Base-by-base conservation (phyloP, 2,888 invertebrate genomes). In the Dryobotodes eremita region DNA sequence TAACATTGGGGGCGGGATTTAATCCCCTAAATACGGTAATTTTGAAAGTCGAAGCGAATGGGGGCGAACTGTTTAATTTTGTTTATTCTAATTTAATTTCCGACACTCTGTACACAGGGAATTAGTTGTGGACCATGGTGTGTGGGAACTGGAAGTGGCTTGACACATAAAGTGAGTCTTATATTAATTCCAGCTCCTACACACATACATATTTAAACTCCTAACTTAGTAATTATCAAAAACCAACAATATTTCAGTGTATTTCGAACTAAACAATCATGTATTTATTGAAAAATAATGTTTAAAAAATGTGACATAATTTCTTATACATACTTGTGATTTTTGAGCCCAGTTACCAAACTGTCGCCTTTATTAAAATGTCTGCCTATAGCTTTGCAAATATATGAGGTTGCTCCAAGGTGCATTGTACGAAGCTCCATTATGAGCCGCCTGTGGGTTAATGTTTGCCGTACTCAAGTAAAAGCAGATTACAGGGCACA, bases 71-170 rank as follows among this genome's bases (percentile, higher is more conserved):
- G 93, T 92, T 94, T 94, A 94, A 95, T 95, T 95, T 94, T 94
- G 93, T 94, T 95, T 95, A 95, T 95, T 94, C 91, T 93, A 94
- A 95, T 95, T 95, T 94, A 94, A 95, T 94, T 94, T 92, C 91
- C 92, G 87, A 91, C 93, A 93, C 92, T 91, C 89, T 89, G 90
- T 90, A 90, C 88, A 91, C 89, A 79, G 75, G 71, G 90, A 88
- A 90, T 91, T 90, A 90, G 89, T 80, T 86, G 81, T 69, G 62
- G 72, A 69, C 53, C 61, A n/a, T 57, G 59, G 59, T 65, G 53
- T 75, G 77, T 80, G 31, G 10, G 36, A 0, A 6, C 86, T 86
- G 57, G 85, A 85, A 69, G 42, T 48, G 84, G 68, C 82, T 66
- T 69, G 4, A 6, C 62, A 46, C 15, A 20, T 48, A 55, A 0